Base-by-base conservation (phyloP, 2,888 invertebrate genomes). In the Agrotis clavis region DNA sequence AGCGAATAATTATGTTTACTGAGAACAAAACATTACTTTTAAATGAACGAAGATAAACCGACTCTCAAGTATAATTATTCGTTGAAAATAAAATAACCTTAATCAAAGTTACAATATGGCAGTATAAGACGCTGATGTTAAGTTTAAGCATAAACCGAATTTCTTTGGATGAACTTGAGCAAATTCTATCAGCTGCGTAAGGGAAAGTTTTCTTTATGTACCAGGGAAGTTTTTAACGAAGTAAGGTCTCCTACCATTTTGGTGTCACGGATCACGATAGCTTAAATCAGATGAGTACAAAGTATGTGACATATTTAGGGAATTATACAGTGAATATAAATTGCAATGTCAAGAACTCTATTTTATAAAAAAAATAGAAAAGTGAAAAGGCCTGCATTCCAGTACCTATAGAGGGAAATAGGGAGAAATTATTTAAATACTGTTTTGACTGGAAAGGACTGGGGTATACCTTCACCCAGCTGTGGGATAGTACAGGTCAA, bases 1-100 rank as follows among this genome's bases (percentile, higher is more conserved):
- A 80, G 79, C 79, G 75, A 69, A 80, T 80, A 79, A 83, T 79
- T 67, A 80, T 79, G 68, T 79, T 79, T 73, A 63, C 68, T 41
- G 11, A 82, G 83, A 79, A 79, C 62, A 79, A 79, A 78, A 82
- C 74, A 82, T 79, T 62, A 68, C 13, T 68, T 79, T 74, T 57
- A 68, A 68, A 82, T 59, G 47, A 79, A 79, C 59, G 74, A 82
- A 79, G 63, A 82, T 63, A 54, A 41, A 51, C 25, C 69, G 60
- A 64, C n/a, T 57, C 64, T 53, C n/a, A 50, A 65, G 35, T 61
- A 48, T 19, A 21, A 68, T 67, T 64, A 76, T 48, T 63, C 45
- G 41, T 51, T 63, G 30, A 35, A 66, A 69, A 68, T 7, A 35
- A 66, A 69, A 68, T 7, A 66, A 14, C 18, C 25, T 14, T 13